Evolutionary conservation across 2,888 invertebrate genomes (phyloP), one percentile per base, ranked within the genome.

Genomic region (Ectemnius lituratus): DNA sequence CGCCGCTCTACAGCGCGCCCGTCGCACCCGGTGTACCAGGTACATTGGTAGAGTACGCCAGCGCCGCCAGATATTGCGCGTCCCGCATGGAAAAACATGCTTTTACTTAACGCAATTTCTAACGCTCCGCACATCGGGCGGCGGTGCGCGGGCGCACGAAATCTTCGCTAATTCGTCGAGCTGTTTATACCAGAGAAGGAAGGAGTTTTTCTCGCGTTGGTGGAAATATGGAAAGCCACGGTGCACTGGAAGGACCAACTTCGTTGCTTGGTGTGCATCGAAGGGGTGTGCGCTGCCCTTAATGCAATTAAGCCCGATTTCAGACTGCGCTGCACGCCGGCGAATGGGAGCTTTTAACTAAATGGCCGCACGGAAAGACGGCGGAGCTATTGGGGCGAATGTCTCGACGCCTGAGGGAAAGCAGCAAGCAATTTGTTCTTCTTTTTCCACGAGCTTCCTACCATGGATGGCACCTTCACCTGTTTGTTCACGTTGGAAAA

Each of bases 331-430:
- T 23, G 61, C 61, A 28, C 6, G 8, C 37, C 8, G 67, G 67
- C 70, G 72, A 71, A 73, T 72, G 80, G 75, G 76, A 83, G 86
- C 88, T 88, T 87, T 87, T 85, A 87, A 80, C 82, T 80, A 86
- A 88, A 86, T 88, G 84, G 83, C 83, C 83, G 83, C 70, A 13
- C 52, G 52, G 72, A 80, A 79, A 74, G 80, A 71, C 70, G 75
- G 73, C 80, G 70, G 82, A 84, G 83, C 79, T 58, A 57, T 46
- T 57, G 37, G 47, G 46, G 57, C 59, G 61, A 62, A 37, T 49
- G 62, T 75, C 60, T 67, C 37, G 37, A 61, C 64, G 67, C 52
- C 76, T 69, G 66, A 62, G 76, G 68, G 37, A 72, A 64, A 71
- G 60, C 46, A 64, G 27, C 57, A 46, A 62, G 64, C 70, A 72